These are phyloP conservation scores for Subacronicta megacephala DNA, from an alignment of 2,888 invertebrate species.

Conservation along the genomic window DNA sequence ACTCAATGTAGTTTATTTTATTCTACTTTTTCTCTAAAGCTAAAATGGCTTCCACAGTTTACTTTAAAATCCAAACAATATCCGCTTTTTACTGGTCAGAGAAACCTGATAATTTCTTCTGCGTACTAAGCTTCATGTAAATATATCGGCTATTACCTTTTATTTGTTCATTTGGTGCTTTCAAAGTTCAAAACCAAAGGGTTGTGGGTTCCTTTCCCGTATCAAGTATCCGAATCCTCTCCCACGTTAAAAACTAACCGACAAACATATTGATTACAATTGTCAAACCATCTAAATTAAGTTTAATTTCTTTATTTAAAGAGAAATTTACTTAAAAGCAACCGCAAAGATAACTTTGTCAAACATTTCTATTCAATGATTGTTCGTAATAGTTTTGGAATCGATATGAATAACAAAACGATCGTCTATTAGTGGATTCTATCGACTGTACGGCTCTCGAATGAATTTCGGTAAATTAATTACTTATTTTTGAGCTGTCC, in stretches of 20 bases:
- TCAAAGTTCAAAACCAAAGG: constrained; percentile 66
- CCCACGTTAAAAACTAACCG: constrained; percentile 62
- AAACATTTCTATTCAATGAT: constrained; percentile 56
- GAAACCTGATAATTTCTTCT: constrained; percentile 60
- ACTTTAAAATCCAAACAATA: constrained; percentile 27
- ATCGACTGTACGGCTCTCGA: constrained; percentile 64
- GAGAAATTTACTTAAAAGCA: not conserved
- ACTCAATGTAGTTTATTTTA: not conserved
- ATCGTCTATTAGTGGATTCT: constrained; percentile 61
- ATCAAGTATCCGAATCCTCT: constrained; percentile 73
- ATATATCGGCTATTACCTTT: constrained; percentile 65
- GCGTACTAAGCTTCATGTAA: constrained; percentile 43
- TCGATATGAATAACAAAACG: constrained; percentile 66
- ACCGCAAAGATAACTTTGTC: constrained; percentile 14
- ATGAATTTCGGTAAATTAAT: constrained; percentile 62
- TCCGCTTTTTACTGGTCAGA: constrained; percentile 27
- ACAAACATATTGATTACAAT: constrained; percentile 43
- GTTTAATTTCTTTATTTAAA: constrained; percentile 14
- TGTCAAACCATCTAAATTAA: constrained; percentile 6
- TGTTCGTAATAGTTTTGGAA: constrained; percentile 53
- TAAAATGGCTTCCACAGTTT: constrained; percentile 11
- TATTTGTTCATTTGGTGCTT: constrained; percentile 71
- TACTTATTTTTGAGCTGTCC: constrained; percentile 53
- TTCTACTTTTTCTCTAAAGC: constrained; percentile 10
- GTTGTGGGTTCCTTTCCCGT: constrained; percentile 72